Conservation (phyloP, 2,113 vertebrate genomes). For the Cyanoliseus patagonus region DNA sequence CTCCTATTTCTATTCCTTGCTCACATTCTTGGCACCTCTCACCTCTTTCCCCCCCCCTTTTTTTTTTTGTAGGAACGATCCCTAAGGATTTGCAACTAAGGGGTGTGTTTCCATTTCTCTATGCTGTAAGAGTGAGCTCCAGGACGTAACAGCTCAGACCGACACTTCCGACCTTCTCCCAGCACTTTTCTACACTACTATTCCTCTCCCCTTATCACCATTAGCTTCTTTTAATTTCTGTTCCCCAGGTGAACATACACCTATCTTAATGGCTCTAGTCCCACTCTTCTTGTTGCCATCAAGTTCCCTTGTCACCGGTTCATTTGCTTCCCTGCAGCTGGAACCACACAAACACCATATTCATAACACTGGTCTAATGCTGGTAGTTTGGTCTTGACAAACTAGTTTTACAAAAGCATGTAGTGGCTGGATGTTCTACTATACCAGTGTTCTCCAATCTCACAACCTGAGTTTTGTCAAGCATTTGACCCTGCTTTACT, state of each 20-base stretch:
- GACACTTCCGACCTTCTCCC: neutral
- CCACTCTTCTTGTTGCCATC: no score
- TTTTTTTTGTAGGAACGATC: neutral
- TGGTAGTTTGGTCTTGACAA: rapidly evolving
- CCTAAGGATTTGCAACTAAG: neutral
- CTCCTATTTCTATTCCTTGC: neutral
- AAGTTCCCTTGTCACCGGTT: neutral
- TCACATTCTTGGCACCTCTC: neutral
- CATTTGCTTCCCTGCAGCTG: neutral
- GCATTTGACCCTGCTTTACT: neutral
- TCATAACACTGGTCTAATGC: neutral
- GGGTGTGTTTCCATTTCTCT: neutral
- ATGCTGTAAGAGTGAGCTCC: neutral
- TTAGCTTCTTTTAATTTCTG: neutral
- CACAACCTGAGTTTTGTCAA: neutral
- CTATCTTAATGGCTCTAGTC: neutral
- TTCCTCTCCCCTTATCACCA: neutral
- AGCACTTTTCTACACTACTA: neutral
- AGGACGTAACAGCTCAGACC: neutral
- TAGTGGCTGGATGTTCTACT: neutral
- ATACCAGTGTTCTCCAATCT: neutral
- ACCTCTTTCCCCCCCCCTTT: neutral
- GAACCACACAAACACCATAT: neutral
- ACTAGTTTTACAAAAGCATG: neutral
- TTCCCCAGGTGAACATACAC: neutral